phyloP scores from a whole-genome alignment of 2,113 vertebrate genomes.

The Entomyzon cyanotis region DNA sequence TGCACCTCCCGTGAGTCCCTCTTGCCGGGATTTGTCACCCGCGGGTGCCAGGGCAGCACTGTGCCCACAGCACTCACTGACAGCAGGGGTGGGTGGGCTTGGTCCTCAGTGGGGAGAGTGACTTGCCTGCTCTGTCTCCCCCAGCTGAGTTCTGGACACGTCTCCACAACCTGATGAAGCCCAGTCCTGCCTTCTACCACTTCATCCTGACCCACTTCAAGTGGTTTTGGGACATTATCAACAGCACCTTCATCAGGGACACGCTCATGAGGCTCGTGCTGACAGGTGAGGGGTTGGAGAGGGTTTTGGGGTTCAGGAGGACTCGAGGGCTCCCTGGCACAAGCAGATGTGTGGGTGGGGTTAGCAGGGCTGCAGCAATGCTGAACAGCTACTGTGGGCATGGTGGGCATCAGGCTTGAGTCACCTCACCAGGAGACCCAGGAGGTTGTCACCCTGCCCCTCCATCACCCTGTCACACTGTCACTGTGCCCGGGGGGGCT shows the following conservation, averaged over 20 bases:
- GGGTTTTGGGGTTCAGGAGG: neutral
- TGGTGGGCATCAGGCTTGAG: rapidly evolving
- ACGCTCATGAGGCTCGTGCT: conserved; percentile 87
- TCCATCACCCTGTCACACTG: too few species aligned
- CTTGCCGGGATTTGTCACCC: rapidly evolving
- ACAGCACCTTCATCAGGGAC: conserved; percentile 83
- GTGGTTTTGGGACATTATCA: conserved; percentile 89
- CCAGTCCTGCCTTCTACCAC: conserved; percentile 79
- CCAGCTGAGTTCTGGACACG: conserved; percentile 87
- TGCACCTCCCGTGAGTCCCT: conserved; percentile 88
- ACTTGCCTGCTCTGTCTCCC: neutral
- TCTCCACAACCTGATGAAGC: conserved; percentile 77
- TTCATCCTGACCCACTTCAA: conserved; percentile 87
- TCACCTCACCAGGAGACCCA: neutral
- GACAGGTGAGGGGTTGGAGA: conserved; percentile 65
- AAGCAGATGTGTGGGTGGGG: neutral
- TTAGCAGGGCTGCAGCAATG: rapidly evolving
- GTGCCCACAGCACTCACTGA: neutral
- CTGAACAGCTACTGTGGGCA: neutral
- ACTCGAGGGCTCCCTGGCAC: rapidly evolving
- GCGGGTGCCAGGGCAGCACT: rapidly evolving
- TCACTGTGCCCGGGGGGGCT: neutral
- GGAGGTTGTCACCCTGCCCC: neutral
- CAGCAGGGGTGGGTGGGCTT: neutral
- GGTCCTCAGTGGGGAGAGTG: neutral